Evolutionary conservation across 2,888 invertebrate species (phyloP).

Genomic region (Galeruca laticollis): DNA sequence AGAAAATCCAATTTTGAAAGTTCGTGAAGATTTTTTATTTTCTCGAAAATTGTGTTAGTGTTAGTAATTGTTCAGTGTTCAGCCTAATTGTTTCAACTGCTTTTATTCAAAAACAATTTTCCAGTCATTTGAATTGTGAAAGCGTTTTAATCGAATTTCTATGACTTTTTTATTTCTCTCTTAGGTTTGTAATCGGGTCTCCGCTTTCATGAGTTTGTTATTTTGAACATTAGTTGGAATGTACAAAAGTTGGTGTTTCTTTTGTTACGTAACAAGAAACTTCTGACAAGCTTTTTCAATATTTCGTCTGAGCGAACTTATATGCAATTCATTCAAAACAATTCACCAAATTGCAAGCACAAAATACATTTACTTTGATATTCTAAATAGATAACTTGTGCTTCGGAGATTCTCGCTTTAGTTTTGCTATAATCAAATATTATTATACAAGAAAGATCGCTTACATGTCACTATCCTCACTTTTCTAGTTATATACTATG

Average conservation of each 20-base stretch:
- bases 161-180: slow-evolving; percentile 34
- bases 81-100: slow-evolving; percentile 37
- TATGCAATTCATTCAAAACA: no score
- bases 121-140: slow-evolving; percentile 49
- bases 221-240: not conserved
- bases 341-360: no score
- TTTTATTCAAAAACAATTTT: slow-evolving; percentile 45
- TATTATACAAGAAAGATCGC: no score
- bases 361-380: no score
- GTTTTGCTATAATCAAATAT: no score
- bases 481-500: no score
- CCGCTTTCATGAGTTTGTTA: not conserved
- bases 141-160: slow-evolving; percentile 45
- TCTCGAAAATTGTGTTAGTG: slow-evolving; percentile 45
- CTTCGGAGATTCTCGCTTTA: no score
- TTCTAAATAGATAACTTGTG: no score
- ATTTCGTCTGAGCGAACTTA: no score
- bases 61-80: slow-evolving; percentile 45
- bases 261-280: no score
- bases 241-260: not conserved
- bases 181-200: slow-evolving; percentile 7
- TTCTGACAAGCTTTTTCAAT: no score
- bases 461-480: no score
- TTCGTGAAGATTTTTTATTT: slow-evolving; percentile 39
- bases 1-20: slow-evolving; percentile 41